Conservation (phyloP, 2,113 vertebrate genomes). For the Carollia perspicillata region DNA sequence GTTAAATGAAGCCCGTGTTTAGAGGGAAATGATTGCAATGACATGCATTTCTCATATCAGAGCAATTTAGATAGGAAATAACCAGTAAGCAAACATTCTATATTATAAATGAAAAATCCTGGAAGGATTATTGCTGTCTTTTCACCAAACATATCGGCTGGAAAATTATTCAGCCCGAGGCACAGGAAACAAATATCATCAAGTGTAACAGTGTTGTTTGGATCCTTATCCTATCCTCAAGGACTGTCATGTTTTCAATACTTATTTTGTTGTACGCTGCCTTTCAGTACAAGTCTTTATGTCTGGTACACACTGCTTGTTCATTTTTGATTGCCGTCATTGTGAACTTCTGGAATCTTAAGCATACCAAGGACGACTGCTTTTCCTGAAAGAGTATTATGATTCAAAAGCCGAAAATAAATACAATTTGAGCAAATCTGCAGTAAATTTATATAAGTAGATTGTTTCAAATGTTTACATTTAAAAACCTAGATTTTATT, state of each 20-base stretch:
- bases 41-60: not conserved
- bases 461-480: not conserved
- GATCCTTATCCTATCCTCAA: constrained; percentile 70
- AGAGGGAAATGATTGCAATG: constrained; percentile 38
- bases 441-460: not conserved
- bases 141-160: constrained; percentile 65
- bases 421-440: not conserved
- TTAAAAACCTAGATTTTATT: constrained; percentile 21
- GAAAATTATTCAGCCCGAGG: constrained; percentile 78
- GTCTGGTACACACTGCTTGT: constrained; percentile 50
- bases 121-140: constrained; percentile 64
- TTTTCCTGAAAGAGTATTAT: constrained; percentile 50
- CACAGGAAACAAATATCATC: constrained; percentile 77
- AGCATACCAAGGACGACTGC: constrained; percentile 39
- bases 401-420: constrained; percentile 10
- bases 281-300: constrained; percentile 70
- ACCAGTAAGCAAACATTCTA: constrained; percentile 52
- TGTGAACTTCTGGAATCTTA: constrained; percentile 29
- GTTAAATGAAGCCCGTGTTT: constrained; percentile 66
- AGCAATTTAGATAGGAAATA: constrained; percentile 61
- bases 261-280: constrained; percentile 70
- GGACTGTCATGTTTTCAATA: constrained; percentile 76
- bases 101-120: constrained; percentile 65
- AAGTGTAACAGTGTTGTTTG: constrained; percentile 66
- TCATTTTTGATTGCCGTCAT: constrained; percentile 51